Conservation (phyloP, 2,888 invertebrate species). For the Deilephila elpenor region DNA sequence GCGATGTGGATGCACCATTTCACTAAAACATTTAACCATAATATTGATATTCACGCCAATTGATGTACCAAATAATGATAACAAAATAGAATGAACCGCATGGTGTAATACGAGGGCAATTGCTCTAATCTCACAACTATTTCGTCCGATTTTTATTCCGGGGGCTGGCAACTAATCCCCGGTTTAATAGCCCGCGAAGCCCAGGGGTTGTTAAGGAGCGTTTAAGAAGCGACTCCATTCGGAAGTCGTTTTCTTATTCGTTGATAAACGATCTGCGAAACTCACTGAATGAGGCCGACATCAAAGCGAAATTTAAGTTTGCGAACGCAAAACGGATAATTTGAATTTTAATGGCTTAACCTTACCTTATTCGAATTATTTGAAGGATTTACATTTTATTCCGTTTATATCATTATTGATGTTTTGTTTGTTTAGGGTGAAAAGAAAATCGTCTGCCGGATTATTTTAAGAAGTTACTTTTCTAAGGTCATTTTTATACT, state of each 20-base stretch:
- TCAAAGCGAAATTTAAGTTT: constrained; percentile 48
- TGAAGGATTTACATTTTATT: neutral
- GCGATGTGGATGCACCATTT: too few species aligned
- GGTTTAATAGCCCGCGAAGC: constrained; percentile 64
- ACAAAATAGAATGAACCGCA: neutral
- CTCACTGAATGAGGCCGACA: constrained; percentile 48
- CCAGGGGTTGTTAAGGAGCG: constrained; percentile 50
- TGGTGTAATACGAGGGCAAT: neutral
- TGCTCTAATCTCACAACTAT: constrained; percentile 44
- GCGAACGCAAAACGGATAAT: constrained; percentile 50
- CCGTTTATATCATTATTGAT: neutral
- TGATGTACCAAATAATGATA: neutral
- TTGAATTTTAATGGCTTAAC: constrained; percentile 37
- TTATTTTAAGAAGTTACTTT: too few species aligned
- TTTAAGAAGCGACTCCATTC: constrained; percentile 57
- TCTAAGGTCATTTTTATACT: too few species aligned
- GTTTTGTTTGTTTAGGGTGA: neutral
- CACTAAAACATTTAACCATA: too few species aligned
- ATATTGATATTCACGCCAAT: too few species aligned
- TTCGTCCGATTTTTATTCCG: constrained; percentile 55
- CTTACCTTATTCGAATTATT: constrained; percentile 13
- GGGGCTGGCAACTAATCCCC: constrained; percentile 55
- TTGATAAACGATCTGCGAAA: constrained; percentile 55
- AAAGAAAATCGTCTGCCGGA: neutral
- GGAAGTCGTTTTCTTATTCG: constrained; percentile 50